Conservation (phyloP, 2,797 vertebrate genomes). For the Phrynocephalus vlangalii region DNA sequence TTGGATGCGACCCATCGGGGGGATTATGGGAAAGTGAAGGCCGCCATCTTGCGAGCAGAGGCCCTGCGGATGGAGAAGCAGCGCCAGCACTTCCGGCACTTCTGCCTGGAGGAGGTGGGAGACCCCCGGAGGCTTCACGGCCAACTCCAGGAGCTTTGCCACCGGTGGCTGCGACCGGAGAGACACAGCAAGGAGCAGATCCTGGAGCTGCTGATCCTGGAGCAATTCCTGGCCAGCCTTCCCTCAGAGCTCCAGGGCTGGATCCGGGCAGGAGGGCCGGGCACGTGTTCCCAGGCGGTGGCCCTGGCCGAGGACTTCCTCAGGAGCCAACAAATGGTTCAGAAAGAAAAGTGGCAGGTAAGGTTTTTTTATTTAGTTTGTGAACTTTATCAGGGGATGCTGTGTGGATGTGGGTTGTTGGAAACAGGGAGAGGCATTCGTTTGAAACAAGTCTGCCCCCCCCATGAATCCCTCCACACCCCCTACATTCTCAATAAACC, state of each 20-base stretch:
- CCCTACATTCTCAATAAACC: no score
- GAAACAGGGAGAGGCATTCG: no score
- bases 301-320: conserved; percentile 26
- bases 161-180: no score
- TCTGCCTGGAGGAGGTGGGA: not conserved
- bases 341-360: conserved; percentile 9
- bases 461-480: no score
- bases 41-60: no score
- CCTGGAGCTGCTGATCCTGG: not conserved
- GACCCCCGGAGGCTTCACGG: no score
- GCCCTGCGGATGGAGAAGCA: not conserved
- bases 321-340: not conserved
- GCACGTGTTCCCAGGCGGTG: conserved; percentile 30
- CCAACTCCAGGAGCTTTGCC: no score
- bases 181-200: no score
- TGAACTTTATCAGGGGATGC: no score
- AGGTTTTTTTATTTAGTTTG: not conserved
- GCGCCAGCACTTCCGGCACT: conserved; percentile 5
- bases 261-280: conserved; percentile 29
- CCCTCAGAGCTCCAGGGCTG: conserved; percentile 35
- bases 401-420: no score
- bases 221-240: conserved; percentile 40
- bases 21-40: not conserved
- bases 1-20: conserved; percentile 20
- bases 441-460: not conserved